Percentiles rank a stretch among this genome's conserved stretches.
Conservation (phyloP, 2,888 invertebrate genomes). For the Pristionchus maxplancki region DNA sequence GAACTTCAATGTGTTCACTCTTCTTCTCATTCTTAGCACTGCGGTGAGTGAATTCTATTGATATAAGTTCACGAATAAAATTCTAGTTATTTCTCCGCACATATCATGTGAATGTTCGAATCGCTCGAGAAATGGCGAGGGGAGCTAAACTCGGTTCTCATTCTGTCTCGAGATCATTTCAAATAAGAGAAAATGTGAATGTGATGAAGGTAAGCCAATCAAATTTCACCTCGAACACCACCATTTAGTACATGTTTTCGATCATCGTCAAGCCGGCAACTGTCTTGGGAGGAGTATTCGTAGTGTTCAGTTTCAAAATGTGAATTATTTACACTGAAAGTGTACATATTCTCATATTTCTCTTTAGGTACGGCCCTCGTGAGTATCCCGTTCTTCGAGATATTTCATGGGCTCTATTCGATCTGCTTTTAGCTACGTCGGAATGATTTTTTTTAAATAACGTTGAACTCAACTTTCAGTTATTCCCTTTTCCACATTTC, state of each 20-base stretch:
- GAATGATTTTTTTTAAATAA: background rate
- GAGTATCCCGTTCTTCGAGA: background rate
- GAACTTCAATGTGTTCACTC: background rate
- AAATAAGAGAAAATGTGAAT: background rate
- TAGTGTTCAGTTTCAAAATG: background rate
- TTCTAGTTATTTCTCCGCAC: background rate
- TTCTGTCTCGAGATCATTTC: background rate
- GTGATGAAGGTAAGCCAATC: background rate
- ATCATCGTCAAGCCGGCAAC: background rate
- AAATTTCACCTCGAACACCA: background rate
- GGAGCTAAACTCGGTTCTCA: background rate
- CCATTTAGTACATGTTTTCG: constrained; percentile 20
- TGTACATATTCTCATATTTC: background rate
- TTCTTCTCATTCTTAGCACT: background rate
- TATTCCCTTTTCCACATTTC: constrained; percentile 1
- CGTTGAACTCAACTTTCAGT: background rate
- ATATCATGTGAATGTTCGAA: background rate
- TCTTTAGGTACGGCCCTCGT: background rate
- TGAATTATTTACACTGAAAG: background rate
- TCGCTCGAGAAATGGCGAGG: background rate
- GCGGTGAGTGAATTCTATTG: background rate
- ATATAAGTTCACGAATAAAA: background rate
- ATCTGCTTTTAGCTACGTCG: background rate
- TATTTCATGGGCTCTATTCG: background rate
- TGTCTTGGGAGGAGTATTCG: background rate